phyloP scores from a whole-genome alignment of 2,888 invertebrate species.

The Dryocosmus kuriphilus region DNA sequence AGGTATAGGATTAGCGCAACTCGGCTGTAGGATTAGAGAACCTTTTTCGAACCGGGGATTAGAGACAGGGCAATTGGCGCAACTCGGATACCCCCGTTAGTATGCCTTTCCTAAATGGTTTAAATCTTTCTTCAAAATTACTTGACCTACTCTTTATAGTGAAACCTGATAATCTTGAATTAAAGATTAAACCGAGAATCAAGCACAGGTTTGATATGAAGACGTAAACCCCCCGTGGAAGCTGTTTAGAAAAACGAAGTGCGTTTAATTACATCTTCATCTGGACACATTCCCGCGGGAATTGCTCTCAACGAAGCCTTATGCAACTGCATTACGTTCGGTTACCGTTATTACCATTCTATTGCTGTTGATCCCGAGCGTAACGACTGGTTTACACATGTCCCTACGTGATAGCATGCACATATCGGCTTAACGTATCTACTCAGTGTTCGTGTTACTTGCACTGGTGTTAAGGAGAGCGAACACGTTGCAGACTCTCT shows the following conservation, averaged over 20 bases:
- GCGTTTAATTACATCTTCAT: constrained; percentile 46
- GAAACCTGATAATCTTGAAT: neutral
- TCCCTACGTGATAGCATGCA: constrained; percentile 56
- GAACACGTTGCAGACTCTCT: neutral
- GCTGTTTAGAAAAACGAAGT: neutral
- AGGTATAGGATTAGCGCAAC: no score
- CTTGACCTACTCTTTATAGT: neutral
- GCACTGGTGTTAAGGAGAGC: neutral
- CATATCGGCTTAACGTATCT: constrained; percentile 54
- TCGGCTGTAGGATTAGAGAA: no score
- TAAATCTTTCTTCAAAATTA: neutral
- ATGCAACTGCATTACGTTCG: constrained; percentile 51
- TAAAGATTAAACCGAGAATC: no score
- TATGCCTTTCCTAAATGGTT: neutral
- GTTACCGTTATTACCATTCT: constrained; percentile 60
- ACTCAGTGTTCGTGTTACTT: constrained; percentile 43
- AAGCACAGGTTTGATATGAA: neutral
- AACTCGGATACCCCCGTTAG: no score
- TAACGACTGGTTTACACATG: constrained; percentile 58
- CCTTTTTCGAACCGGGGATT: no score
- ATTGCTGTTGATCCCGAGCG: constrained; percentile 57
- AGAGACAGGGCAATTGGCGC: no score
- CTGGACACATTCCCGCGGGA: constrained; percentile 46
- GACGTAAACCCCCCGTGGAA: neutral
- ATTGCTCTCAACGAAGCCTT: constrained; percentile 45